These are phyloP conservation scores for Poeciliopsis presidionis DNA, from an alignment of 2,797 vertebrate genomes.

Conservation along the genomic window DNA sequence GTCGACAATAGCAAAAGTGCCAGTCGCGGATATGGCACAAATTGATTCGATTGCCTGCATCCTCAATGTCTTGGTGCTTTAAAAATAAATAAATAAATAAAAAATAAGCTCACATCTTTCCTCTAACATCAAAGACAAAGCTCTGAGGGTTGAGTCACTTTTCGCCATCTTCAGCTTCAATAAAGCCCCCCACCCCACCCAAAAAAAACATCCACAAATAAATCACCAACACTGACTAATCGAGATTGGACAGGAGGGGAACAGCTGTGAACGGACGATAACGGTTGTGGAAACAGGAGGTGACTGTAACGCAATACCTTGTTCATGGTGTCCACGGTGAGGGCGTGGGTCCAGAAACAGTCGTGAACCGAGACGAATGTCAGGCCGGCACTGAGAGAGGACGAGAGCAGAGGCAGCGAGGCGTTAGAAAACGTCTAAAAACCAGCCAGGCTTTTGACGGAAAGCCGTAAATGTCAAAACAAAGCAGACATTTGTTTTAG, in stretches of 20 bases:
- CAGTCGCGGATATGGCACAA: not conserved
- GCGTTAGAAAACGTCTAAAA: not conserved
- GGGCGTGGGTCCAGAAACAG: constrained; percentile 96
- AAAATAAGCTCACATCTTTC: not conserved
- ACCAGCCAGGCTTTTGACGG: not conserved
- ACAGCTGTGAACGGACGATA: constrained; percentile 6
- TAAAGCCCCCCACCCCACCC: constrained; percentile 5
- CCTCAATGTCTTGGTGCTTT: not conserved
- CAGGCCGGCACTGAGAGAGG: constrained; percentile 83
- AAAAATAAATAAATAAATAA: not conserved
- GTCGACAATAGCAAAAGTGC: constrained; percentile 5
- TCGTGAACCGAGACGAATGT: constrained; percentile 97
- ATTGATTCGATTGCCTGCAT: constrained; percentile 13
- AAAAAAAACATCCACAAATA: not conserved
- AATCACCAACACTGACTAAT: not conserved
- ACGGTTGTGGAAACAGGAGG: not conserved
- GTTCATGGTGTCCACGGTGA: constrained; percentile 92
- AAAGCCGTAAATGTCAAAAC: not conserved
- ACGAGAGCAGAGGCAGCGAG: not conserved
- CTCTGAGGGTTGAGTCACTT: not conserved
- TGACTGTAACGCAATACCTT: constrained; percentile 77
- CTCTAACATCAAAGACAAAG: not conserved
- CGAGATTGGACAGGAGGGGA: constrained; percentile 9
- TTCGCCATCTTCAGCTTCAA: not conserved
- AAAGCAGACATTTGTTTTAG: not conserved